Percentiles rank a stretch among this genome's conserved stretches.
Conservation (phyloP, 1,140 invertebrate species). For the Heliconius hewitsoni region DNA sequence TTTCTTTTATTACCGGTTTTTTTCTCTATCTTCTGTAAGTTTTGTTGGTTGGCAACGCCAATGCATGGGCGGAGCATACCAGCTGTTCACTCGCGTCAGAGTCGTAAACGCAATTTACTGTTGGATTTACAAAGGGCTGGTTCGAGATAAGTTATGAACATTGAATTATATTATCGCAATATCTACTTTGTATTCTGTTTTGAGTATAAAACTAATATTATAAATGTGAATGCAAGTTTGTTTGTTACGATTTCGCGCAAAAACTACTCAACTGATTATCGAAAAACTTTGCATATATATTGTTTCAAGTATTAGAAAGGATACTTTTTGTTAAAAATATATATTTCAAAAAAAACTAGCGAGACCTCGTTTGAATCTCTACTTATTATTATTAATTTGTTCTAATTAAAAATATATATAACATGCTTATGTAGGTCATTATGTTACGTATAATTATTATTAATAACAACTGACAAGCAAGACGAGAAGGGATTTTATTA, state of each 20-base stretch:
- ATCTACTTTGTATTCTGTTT: background rate
- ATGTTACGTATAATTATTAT: background rate
- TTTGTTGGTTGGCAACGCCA: constrained; percentile 41
- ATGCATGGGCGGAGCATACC: constrained; percentile 52
- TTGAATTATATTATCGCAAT: background rate
- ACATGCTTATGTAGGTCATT: background rate
- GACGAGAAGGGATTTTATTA: background rate
- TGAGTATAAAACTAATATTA: background rate
- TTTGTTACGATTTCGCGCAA: too few relatives aligned
- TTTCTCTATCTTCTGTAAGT: background rate
- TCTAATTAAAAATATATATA: background rate
- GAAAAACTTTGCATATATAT: too few relatives aligned
- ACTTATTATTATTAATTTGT: background rate
- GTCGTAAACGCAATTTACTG: constrained; percentile 58
- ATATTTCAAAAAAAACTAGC: too few relatives aligned
- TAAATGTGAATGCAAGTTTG: too few relatives aligned
- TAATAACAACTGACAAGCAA: background rate
- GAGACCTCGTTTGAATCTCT: too few relatives aligned
- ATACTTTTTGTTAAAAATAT: too few relatives aligned
- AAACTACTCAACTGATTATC: too few relatives aligned
- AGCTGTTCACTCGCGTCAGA: constrained; percentile 46
- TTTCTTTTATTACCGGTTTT: too few relatives aligned
- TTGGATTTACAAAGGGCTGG: constrained; percentile 11
- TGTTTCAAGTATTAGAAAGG: too few relatives aligned
- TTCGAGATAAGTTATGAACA: background rate